A percentile compares a stretch with the other conserved stretches of the same genome.
Conservation (phyloP, 2,797 vertebrate species). For the Cheracebus regulus region DNA sequence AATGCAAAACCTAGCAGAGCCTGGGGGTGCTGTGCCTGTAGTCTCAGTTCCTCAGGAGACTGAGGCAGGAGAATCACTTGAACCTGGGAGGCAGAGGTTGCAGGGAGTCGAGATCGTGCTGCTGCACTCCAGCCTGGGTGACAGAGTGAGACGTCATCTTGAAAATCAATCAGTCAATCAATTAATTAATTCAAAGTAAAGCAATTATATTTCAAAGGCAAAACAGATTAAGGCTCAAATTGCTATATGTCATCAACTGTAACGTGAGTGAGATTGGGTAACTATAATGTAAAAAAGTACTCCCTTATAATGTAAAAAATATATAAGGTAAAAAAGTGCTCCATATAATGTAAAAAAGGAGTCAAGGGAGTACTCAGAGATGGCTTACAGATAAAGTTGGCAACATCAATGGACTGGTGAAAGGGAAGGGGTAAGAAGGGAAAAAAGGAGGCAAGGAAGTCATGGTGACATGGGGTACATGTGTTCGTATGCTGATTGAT, state of each 20-base stretch:
- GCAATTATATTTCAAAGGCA: slow-evolving; percentile 45
- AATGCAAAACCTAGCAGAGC: too few species aligned
- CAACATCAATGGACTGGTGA: background rate
- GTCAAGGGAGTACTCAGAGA: background rate
- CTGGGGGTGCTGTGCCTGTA: too few species aligned
- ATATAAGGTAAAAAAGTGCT: background rate
- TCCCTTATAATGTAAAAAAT: background rate
- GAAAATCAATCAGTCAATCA: too few species aligned
- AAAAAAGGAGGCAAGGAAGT: background rate
- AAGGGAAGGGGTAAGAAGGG: background rate
- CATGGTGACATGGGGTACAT: too few species aligned
- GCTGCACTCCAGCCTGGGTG: too few species aligned
- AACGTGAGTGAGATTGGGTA: background rate
- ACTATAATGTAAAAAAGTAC: background rate
- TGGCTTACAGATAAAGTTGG: background rate
- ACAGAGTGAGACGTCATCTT: too few species aligned
- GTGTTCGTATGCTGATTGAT: background rate
- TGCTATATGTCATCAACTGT: background rate
- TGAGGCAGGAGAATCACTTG: too few species aligned
- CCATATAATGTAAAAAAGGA: background rate
- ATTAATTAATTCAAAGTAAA: background rate
- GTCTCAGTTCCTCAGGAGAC: too few species aligned
- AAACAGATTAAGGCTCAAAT: slow-evolving; percentile 10
- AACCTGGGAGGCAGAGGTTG: too few species aligned
- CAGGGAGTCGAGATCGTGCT: too few species aligned